phyloP scores from a whole-genome alignment of 2,797 vertebrate genomes.

The Alauda arvensis region DNA sequence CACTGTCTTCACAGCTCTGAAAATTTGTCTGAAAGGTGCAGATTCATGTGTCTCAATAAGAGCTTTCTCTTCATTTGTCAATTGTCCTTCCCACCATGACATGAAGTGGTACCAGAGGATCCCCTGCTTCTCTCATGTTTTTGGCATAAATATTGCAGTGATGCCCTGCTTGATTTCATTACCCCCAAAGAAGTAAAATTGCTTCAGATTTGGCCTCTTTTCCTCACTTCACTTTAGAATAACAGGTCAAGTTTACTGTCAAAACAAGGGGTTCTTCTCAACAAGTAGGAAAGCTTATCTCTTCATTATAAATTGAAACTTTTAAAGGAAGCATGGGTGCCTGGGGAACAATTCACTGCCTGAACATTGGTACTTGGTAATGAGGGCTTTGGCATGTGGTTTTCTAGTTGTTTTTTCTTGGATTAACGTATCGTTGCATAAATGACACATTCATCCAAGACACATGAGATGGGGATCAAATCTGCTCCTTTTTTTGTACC shows the following conservation, averaged over 20 bases:
- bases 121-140: accelerated
- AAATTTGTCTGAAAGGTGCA: background rate
- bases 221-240: background rate
- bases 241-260: background rate
- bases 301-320: background rate
- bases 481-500: background rate
- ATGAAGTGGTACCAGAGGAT: too few species aligned
- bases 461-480: background rate
- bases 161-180: background rate
- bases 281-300: background rate
- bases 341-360: background rate
- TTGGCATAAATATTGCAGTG: background rate
- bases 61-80: background rate
- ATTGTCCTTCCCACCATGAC: background rate
- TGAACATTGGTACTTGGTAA: background rate
- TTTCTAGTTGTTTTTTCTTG: background rate
- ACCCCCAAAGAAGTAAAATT: background rate
- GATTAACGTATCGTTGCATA: background rate
- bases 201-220: background rate
- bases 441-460: background rate
- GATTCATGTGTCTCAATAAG: background rate
- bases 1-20: background rate
- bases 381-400: background rate
- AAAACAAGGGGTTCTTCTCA: background rate
- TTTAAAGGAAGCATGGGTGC: background rate